These are phyloP conservation scores for Heteromurus nitidus DNA, from an alignment of 2,888 invertebrate species.

Conservation along the genomic window DNA sequence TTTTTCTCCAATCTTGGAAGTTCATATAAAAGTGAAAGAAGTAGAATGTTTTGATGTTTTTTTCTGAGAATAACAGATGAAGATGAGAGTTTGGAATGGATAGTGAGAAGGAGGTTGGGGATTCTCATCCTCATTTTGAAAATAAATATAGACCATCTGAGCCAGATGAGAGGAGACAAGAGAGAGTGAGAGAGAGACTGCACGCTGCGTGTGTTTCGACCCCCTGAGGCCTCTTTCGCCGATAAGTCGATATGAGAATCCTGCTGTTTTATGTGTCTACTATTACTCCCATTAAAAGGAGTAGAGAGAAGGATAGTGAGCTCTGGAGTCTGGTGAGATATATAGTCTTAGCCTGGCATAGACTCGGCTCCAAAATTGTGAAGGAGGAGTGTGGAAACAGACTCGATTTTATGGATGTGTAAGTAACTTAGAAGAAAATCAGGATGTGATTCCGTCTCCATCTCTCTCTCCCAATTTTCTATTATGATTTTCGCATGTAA, in stretches of 20 bases:
- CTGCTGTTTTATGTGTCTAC: constrained; percentile 49
- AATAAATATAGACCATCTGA: constrained; percentile 51
- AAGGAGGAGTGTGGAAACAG: neutral
- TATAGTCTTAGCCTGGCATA: no score
- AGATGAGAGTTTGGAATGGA: constrained; percentile 1
- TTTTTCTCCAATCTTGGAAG: no score
- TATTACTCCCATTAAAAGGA: constrained; percentile 3
- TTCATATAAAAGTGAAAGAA: no score
- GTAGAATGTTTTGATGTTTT: no score
- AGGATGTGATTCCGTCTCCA: constrained; percentile 36
- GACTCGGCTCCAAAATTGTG: no score
- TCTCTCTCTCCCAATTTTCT: neutral
- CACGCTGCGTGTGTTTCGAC: constrained; percentile 9
- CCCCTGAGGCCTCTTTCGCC: constrained; percentile 55
- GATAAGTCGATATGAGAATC: constrained; percentile 55
- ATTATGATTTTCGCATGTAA: constrained; percentile 8
- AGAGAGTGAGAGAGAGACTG: neutral
- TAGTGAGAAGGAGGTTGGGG: neutral
- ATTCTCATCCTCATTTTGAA: constrained; percentile 22
- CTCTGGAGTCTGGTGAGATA: no score
- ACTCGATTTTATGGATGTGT: constrained; percentile 17
- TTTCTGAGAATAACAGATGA: no score
- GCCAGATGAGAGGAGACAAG: constrained; percentile 39
- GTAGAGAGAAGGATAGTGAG: neutral
- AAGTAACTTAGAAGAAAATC: constrained; percentile 34